Conservation (phyloP, 2,113 vertebrate genomes). For the Pipa parva region DNA sequence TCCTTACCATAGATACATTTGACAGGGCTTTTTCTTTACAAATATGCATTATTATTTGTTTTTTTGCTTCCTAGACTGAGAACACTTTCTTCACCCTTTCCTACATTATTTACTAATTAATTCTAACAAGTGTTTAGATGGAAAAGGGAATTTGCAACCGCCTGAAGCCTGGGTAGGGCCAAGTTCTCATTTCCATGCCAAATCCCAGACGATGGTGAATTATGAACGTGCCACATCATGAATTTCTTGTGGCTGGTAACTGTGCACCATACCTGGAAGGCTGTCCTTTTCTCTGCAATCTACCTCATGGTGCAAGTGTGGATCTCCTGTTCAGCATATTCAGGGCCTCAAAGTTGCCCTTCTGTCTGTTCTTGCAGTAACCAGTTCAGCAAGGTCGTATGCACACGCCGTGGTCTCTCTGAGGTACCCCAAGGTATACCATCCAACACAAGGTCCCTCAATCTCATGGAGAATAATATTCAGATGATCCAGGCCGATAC, state of each 20-base stretch:
- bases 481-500: slow-evolving; percentile 93
- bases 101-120: slow-evolving; percentile 45
- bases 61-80: slow-evolving; percentile 40
- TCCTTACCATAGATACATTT: slow-evolving; percentile 5
- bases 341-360: slow-evolving; percentile 88
- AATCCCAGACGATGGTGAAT: slow-evolving; percentile 89
- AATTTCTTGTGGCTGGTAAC: slow-evolving; percentile 97
- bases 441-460: slow-evolving; percentile 88
- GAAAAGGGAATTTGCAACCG: slow-evolving; percentile 78
- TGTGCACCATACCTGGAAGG: slow-evolving; percentile 92
- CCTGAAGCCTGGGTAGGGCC: slow-evolving; percentile 85
- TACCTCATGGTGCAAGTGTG: slow-evolving; percentile 86
- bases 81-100: slow-evolving; percentile 36
- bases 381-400: slow-evolving; percentile 97
- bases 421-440: slow-evolving; percentile 90
- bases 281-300: slow-evolving; percentile 84
- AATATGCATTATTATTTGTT: slow-evolving; percentile 23
- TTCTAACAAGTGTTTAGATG: slow-evolving; percentile 69
- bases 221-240: slow-evolving; percentile 98
- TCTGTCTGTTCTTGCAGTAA: slow-evolving; percentile 93
- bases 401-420: slow-evolving; percentile 84
- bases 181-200: slow-evolving; percentile 77
- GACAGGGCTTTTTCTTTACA: slow-evolving; percentile 1
- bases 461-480: slow-evolving; percentile 98
- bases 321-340: slow-evolving; percentile 77